Evolutionary conservation across 2,113 vertebrate genomes (phyloP).

Genomic region (Turnix velox): DNA sequence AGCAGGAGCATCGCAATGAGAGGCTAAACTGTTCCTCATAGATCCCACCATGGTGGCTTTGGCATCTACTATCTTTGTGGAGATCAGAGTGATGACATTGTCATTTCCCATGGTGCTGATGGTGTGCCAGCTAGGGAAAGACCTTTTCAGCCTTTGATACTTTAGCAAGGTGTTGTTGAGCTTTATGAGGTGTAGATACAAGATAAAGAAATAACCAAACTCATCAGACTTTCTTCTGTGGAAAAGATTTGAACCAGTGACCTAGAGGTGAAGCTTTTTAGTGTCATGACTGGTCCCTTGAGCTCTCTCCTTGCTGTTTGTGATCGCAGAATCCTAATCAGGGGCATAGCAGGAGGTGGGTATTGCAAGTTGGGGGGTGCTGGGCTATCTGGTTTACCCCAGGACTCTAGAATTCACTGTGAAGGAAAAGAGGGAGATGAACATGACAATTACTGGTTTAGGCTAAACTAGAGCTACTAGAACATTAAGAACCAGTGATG

Average conservation of each 20-base stretch:
- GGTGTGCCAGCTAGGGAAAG: background rate
- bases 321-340: background rate
- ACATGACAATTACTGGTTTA: background rate
- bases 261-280: slow-evolving; percentile 36
- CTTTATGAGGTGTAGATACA: background rate
- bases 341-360: background rate
- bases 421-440: background rate
- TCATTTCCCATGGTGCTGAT: background rate
- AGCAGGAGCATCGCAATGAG: background rate
- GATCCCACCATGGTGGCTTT: background rate
- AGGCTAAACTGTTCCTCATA: background rate
- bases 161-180: background rate
- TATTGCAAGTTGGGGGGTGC: background rate
- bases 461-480: slow-evolving; percentile 1
- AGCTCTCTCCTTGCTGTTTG: background rate
- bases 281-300: background rate
- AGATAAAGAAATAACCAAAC: background rate
- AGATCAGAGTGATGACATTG: background rate
- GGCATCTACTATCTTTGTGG: fast-evolving
- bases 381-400: background rate
- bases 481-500: background rate
- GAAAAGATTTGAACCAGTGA: slow-evolving; percentile 52
- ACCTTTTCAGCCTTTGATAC: background rate
- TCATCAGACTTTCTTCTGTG: background rate
- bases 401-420: background rate